Evolutionary conservation across 1,140 invertebrate genomes (phyloP).

Genomic region (Ostrea denselamellosa): DNA sequence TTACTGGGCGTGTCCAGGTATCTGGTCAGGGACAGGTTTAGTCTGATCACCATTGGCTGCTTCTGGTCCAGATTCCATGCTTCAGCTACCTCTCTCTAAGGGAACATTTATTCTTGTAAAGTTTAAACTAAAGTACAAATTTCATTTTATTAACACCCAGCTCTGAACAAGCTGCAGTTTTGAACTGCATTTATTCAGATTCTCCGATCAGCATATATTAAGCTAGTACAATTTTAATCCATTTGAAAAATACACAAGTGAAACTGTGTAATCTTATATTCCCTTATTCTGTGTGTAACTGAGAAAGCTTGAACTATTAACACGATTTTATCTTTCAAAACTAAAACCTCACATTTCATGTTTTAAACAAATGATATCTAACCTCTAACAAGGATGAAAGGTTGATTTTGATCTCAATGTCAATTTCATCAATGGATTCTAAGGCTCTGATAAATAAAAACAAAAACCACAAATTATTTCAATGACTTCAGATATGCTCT

Average conservation of each 20-base stretch:
- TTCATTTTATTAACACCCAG: background rate
- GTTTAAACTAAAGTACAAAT: background rate
- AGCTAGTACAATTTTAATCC: no score
- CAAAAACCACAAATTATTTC: no score
- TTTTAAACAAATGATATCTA: background rate
- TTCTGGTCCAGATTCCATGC: conserved; percentile 65
- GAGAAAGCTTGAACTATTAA: no score
- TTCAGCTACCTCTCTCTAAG: conserved; percentile 58
- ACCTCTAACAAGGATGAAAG: conserved; percentile 62
- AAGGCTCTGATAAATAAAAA: conserved; percentile 58
- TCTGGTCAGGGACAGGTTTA: conserved; percentile 63
- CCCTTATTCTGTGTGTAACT: no score
- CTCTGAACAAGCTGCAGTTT: background rate
- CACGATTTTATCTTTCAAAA: no score
- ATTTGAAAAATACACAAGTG: no score
- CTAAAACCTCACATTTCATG: no score
- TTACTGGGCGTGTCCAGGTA: conserved; percentile 65
- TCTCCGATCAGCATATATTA: no score
- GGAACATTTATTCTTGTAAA: background rate
- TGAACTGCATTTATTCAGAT: no score
- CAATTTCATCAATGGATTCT: conserved; percentile 69
- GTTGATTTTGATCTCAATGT: conserved; percentile 64
- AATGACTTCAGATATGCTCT: no score
- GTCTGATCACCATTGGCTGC: conserved; percentile 64
- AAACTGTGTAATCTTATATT: no score